These are phyloP conservation scores for Aeoliscus strigatus DNA, from an alignment of 2,797 vertebrate species.

Conservation along the genomic window DNA sequence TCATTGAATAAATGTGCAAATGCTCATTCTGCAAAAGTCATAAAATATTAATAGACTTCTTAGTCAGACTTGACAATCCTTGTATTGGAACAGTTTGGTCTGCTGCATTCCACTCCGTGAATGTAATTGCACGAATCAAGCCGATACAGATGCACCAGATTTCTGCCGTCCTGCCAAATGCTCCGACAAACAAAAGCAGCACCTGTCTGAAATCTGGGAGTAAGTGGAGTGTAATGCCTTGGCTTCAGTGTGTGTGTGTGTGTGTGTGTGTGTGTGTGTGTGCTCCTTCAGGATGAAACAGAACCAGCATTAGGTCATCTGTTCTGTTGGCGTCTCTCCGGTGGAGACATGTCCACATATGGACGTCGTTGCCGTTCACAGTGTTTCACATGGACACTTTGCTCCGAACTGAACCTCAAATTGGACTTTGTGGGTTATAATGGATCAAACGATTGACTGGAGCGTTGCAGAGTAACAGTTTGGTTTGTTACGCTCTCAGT, in stretches of 20 bases:
- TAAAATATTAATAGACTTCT: too few relatives aligned
- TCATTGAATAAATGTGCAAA: too few relatives aligned
- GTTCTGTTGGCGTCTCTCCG: constrained; percentile 61
- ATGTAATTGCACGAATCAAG: constrained; percentile 53
- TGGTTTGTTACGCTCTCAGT: constrained; percentile 1
- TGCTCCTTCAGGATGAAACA: constrained; percentile 62
- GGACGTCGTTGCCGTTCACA: constrained; percentile 55
- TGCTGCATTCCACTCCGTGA: too few relatives aligned
- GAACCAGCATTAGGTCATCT: constrained; percentile 67
- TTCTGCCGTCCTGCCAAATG: constrained; percentile 46
- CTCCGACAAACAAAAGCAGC: constrained; percentile 65
- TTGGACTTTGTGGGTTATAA: constrained; percentile 19
- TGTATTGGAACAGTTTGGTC: too few relatives aligned
- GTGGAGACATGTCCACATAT: constrained; percentile 69
- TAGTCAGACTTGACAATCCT: too few relatives aligned
- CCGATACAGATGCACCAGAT: constrained; percentile 58
- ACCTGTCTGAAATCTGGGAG: constrained; percentile 66
- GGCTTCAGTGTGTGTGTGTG: constrained; percentile 38
- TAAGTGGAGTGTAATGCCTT: constrained; percentile 55
- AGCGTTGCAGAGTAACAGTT: background rate
- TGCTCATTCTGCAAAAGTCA: too few relatives aligned
- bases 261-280: constrained; percentile 12
- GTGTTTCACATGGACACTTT: constrained; percentile 38
- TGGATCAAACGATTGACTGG: too few relatives aligned
- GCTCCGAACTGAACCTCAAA: constrained; percentile 36